Base-by-base conservation (phyloP, 30 jellyfish, hydroid and myxozoan genomes). In the Mastigias papua region DNA sequence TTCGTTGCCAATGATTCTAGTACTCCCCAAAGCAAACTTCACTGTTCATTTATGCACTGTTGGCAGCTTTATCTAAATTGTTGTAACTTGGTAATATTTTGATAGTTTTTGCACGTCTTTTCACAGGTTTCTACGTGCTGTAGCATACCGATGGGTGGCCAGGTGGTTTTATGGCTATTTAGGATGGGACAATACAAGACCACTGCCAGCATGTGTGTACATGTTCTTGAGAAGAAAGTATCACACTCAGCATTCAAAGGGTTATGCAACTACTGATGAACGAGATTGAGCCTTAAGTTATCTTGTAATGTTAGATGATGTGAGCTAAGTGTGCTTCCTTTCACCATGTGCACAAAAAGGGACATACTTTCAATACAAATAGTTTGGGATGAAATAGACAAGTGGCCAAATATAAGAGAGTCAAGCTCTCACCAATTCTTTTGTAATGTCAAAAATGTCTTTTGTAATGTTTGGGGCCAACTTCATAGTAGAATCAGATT, bases 121-220 rank as follows among this genome's bases (percentile, higher is more conserved):
- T 76, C 29, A 27, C 31, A 50, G 87, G 87, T 76, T 37, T 68
- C 48, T 76, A 32, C 27, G 87, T 31, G 76, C 87, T 0, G 76
- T 76, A 22, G 86, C 49, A n/a, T 73, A 73, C 70, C 19, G 86
- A 48, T 73, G 86, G 86, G 26, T 73, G 2, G 62, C 62, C 9
- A 42, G 86, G 37, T 73, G 62, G 54, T 34, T 32, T 63, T 73
- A 31, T 73, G 86, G 86, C 73, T 75, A 75, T 37, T 51, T 75
- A 1, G 86, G 86, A 10, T 75, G 86, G 86, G 86, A 75, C 67
- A 75, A 48, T 75, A 75, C 73, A 1, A 75, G 86, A 37, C 58
- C 86, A 11, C 30, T 75, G 9, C 73, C 74, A 46, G 86, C 86
- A 75, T 75, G 86, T 21, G 62, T 75, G 25, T 75, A 75, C 16